These are phyloP conservation scores for Nycticebus coucang DNA, from an alignment of 2,113 vertebrate genomes.

Conservation along the genomic window DNA sequence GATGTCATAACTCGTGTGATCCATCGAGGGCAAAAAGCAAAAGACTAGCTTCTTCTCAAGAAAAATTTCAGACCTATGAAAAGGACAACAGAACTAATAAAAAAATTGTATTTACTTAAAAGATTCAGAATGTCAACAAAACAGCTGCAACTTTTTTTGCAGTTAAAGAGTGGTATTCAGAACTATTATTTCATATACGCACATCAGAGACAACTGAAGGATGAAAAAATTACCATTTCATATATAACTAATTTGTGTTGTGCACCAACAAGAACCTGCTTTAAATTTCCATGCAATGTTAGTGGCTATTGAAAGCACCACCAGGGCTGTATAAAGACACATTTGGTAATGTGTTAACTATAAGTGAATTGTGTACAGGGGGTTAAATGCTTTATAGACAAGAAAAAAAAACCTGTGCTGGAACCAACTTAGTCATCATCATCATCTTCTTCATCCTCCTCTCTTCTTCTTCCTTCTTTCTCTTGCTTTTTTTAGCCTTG, in stretches of 20 bases:
- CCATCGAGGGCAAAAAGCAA: too few species aligned
- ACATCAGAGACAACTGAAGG: too few species aligned
- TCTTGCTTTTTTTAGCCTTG: neutral
- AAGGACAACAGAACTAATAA: too few species aligned
- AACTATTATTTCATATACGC: too few species aligned
- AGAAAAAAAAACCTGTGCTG: too few species aligned
- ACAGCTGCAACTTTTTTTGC: constrained; percentile 88
- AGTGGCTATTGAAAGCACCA: constrained; percentile 93
- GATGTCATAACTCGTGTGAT: too few species aligned
- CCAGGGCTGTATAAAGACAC: constrained; percentile 93
- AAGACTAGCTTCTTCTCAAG: too few species aligned
- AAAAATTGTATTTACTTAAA: constrained; percentile 90
- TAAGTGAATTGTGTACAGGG: constrained; percentile 72
- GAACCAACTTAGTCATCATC: too few species aligned
- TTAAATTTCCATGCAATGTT: constrained; percentile 90
- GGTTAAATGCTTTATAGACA: too few species aligned
- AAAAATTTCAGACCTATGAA: too few species aligned
- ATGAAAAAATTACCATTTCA: constrained; percentile 35
- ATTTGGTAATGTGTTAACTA: constrained; percentile 96
- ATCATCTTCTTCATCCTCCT: neutral
- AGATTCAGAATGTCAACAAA: constrained; percentile 97
- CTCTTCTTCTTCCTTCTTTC: neutral
- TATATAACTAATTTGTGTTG: constrained; percentile 92
- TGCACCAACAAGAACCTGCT: constrained; percentile 91
- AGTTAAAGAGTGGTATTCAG: too few species aligned